Percentiles rank a stretch among this genome's conserved stretches.
Evolutionary conservation across 2,113 vertebrate genomes (phyloP).

Genomic region (Hymenochirus boettgeri): DNA sequence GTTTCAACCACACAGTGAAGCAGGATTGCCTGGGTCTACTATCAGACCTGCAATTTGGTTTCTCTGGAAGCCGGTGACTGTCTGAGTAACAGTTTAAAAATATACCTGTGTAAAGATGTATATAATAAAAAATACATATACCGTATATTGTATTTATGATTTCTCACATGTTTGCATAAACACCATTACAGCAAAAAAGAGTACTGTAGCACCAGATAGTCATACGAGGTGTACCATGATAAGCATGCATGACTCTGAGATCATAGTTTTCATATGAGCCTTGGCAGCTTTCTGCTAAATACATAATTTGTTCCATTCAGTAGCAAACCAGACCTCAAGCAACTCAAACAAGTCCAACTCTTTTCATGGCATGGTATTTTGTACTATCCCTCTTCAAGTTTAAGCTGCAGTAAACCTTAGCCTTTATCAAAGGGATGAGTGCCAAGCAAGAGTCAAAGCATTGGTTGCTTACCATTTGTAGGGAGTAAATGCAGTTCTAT

Average conservation of each 20-base stretch:
- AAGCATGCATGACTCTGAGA: conserved; percentile 70
- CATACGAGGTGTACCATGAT: conserved; percentile 56
- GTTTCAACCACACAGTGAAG: no score
- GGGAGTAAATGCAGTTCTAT: conserved; percentile 38
- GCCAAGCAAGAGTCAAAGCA: conserved; percentile 8
- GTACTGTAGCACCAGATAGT: conserved; percentile 49
- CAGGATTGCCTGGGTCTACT: no score
- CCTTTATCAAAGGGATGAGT: conserved; percentile 43
- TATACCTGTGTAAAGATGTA: no score
- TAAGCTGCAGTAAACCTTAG: conserved; percentile 33
- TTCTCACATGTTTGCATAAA: no score
- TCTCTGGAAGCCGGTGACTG: no score
- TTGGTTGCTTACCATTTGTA: conserved; percentile 43
- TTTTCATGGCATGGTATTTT: conserved; percentile 50
- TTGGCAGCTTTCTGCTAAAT: conserved; percentile 62
- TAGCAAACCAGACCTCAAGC: conserved; percentile 51
- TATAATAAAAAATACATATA: no score
- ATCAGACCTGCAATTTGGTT: no score
- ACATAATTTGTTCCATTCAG: conserved; percentile 78
- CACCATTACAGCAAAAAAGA: no score
- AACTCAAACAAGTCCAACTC: conserved; percentile 51
- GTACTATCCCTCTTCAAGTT: conserved; percentile 42
- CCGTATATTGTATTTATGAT: no score
- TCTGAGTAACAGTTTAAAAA: no score
- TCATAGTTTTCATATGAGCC: conserved; percentile 72